Percentiles rank a stretch among this genome's conserved stretches.
Conservation (phyloP, 2,888 invertebrate species). For the Eristalis pertinax region DNA sequence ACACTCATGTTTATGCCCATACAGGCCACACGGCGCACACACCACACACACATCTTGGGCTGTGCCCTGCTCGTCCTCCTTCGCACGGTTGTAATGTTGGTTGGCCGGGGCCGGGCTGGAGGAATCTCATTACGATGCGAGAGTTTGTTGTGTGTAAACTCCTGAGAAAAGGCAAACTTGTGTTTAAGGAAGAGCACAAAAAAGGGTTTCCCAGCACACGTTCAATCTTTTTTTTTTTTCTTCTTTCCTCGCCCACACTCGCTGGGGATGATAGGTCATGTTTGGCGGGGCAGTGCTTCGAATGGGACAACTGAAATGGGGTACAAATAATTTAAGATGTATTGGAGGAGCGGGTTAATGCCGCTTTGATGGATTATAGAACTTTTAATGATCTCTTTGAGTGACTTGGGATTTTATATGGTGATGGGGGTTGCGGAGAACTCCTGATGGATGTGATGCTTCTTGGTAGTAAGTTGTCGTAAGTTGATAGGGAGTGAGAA, state of each 20-base stretch:
- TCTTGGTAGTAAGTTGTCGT: background rate
- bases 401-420: background rate
- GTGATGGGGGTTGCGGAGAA: background rate
- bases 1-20: conserved; percentile 60
- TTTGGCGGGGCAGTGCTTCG: conserved; percentile 23
- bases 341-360: conserved; percentile 35
- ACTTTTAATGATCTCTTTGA: conserved; percentile 9
- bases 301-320: conserved; percentile 1
- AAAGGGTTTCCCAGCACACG: conserved; percentile 28
- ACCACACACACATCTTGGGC: background rate
- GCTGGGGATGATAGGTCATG: conserved; percentile 18
- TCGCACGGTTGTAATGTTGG: conserved; percentile 22
- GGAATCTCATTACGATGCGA: conserved; percentile 39
- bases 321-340: conserved; percentile 8
- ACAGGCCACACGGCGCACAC: conserved; percentile 31
- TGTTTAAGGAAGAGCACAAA: conserved; percentile 11
- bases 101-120: conserved; percentile 3
- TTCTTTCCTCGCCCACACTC: background rate
- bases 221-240: background rate
- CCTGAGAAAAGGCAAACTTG: conserved; percentile 55
- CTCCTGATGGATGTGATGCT: background rate
- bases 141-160: conserved; percentile 26
- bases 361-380: conserved; percentile 46
- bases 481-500: background rate
- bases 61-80: background rate